Evolutionary conservation across 2,888 invertebrate species (phyloP), one percentile per base, ranked within the genome.

Genomic region (Sabatieria punctata): DNA sequence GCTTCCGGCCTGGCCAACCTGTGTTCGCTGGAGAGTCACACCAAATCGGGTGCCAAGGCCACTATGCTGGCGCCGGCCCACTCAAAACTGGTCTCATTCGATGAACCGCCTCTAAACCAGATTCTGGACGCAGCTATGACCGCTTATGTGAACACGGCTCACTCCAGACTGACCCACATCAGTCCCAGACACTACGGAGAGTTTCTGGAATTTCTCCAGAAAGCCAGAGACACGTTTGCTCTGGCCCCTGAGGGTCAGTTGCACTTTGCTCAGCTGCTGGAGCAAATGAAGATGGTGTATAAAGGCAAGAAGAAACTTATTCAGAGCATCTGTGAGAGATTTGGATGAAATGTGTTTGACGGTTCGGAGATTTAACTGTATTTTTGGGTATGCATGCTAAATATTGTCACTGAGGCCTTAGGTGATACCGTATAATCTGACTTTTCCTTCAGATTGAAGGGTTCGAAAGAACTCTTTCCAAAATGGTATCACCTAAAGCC

Each of bases 291-390:
- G 68, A 77, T 82, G 51, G 80, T 80, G 56, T 83, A 82, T 70
- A 83, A 83, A 68, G 84, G 84, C 52, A 85, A 84, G 71, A 84
- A 84, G 71, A 84, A 84, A 71, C 75, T 84, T 49, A 83, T 84
- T 80, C 80, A 79, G 68, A 75, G 83, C 55, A 82, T 84, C 52
- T 80, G 81, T 64, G 82, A 83, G 68, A 70, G 83, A 60, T 84
- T n/a, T n/a, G n/a, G n/a, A n/a, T n/a, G n/a, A n/a, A n/a, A n/a
- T n/a, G n/a, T n/a, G n/a, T n/a, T 84, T 69, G 82, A 82, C 43
- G 15, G 15, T 30, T 11, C 33, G n/a, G n/a, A n/a, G n/a, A n/a
- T n/a, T n/a, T n/a, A n/a, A n/a, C n/a, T n/a, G n/a, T n/a, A n/a
- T n/a, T n/a, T n/a, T n/a, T n/a, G n/a, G n/a, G n/a, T n/a, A n/a